Base-by-base conservation (phyloP, 2,888 invertebrate genomes). In the Xylocampa areola region DNA sequence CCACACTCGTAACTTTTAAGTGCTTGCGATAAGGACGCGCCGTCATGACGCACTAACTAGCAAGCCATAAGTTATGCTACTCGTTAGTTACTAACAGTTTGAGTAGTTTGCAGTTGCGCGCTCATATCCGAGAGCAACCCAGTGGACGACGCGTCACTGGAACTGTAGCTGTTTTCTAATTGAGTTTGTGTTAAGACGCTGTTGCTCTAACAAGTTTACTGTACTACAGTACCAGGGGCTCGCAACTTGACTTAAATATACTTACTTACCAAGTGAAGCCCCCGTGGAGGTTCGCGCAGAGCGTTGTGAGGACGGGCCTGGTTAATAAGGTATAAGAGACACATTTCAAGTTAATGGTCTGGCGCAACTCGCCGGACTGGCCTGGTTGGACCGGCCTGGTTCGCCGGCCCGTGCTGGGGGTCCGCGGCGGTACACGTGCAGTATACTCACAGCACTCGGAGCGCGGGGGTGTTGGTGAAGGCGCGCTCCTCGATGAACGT, bases 391-490 rank as follows among this genome's bases (percentile, higher is more conserved):
- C n/a, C n/a, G n/a, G n/a, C n/a, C n/a, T n/a, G n/a, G n/a, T n/a
- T n/a, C n/a, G n/a, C n/a, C n/a, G n/a, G n/a, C n/a, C n/a, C n/a
- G n/a, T n/a, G 27, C 6, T 7, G 10, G 27, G 2, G 10, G 5
- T 27, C 2, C 32, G 4, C 4, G 4, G 10, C 8, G 13, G 13
- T 14, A 14, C 13, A 1, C 2, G 37, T 25, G 10, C 5, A 11
- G 6, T n/a, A 0, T 94, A 97, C 98, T 98, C 95, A 98, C 98
- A 98, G 91, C 76, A 98, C 96, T 89, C 96, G 95, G 67, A 99
- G 95, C 72, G 96, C 96, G 59, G 96, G 96, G 78, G 98, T 94
- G 91, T 96, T 96, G 76, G 94, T 91, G 89, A 99, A 98, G 53
- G 98, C 97, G 75, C 96, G 95, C 75, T 96, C 95, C 76, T 96